These are phyloP conservation scores for Threskiornis aethiopicus DNA, from an alignment of 2,797 vertebrate genomes.

Conservation along the genomic window DNA sequence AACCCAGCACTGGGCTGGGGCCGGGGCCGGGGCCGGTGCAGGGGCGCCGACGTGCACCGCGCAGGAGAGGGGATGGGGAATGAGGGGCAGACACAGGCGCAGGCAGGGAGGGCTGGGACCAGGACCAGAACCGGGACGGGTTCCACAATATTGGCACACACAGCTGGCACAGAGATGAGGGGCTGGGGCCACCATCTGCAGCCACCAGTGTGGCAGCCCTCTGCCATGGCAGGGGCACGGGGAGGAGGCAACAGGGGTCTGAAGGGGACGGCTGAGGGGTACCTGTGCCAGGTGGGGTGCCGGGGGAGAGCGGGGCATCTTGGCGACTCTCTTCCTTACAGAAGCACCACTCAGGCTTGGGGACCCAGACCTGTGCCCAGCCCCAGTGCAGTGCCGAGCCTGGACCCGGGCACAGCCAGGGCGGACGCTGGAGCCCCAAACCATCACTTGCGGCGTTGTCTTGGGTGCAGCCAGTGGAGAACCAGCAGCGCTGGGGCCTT, in stretches of 20 bases:
- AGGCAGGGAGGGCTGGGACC: accelerated
- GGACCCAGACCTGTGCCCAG: neutral
- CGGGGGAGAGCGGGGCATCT: accelerated
- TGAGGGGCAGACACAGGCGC: accelerated
- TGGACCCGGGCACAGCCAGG: accelerated
- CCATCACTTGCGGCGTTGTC: accelerated
- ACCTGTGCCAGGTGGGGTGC: neutral
- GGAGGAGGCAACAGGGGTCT: neutral
- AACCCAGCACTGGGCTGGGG: neutral
- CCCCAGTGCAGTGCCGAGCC: accelerated
- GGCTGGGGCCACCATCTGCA: neutral
- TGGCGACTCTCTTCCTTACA: neutral
- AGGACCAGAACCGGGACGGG: accelerated
- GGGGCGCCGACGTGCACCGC: neutral
- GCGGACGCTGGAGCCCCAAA: accelerated
- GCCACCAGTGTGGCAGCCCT: neutral
- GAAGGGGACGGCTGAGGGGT: neutral
- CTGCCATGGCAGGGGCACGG: neutral
- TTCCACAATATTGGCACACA: accelerated
- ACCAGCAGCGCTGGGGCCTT: neutral
- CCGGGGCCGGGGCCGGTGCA: neutral
- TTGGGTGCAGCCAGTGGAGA: neutral
- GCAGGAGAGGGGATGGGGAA: accelerated
- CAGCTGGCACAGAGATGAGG: neutral
- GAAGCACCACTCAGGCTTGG: too few species aligned